Evolutionary conservation across 2,113 vertebrate genomes (phyloP), one percentile per base, ranked within the genome.

Genomic region (Sinocyclocheilus maitianheensis): DNA sequence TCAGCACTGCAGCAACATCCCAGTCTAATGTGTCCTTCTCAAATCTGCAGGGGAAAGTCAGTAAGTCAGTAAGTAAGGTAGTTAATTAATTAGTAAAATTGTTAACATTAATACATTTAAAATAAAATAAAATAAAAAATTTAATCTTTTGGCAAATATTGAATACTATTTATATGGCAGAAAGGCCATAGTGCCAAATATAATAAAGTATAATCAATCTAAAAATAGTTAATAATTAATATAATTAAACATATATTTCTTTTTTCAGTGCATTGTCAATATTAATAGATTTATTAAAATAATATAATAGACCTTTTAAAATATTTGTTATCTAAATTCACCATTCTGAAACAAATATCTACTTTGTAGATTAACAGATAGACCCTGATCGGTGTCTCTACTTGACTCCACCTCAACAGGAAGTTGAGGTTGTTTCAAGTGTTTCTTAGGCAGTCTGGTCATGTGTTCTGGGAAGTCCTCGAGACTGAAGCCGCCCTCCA

Each of bases 1-100:
- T 90, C 76, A 97, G 88, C 82, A 97, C 88, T 3, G 93, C 89
- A 0, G 30, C 89, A 60, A 96, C 92, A 34, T 94, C 90, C 95
- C 95, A 96, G 30, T 34, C 88, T 40, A 90, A 77, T 0, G 87
- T 63, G 62, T 85, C 65, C 62, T 85, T 88, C 84, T 91, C 91
- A 18, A 82, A 87, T 76, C 92, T 95, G 84, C 34, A 60, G 7
- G 84, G 60, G 87, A 37, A 43, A 43, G 85, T 75, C 88, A 34
- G 58, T 88, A 43, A 76, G 5, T 48, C 24, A 6, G 8, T 72
- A 18, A 34, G 20, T 79, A 22, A 10, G 43, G 10, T 46, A 40
- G 26, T 51, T 51, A 13, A 13, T 51, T 51, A 12, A 51, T 51
- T 48, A 48, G 46, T 13, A 48, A 13, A 48, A 48, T 48, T 48